Percentiles rank a stretch among this genome's conserved stretches.
These are phyloP conservation scores for Pocota personata DNA, from an alignment of 2,888 invertebrate species.

Conservation along the genomic window DNA sequence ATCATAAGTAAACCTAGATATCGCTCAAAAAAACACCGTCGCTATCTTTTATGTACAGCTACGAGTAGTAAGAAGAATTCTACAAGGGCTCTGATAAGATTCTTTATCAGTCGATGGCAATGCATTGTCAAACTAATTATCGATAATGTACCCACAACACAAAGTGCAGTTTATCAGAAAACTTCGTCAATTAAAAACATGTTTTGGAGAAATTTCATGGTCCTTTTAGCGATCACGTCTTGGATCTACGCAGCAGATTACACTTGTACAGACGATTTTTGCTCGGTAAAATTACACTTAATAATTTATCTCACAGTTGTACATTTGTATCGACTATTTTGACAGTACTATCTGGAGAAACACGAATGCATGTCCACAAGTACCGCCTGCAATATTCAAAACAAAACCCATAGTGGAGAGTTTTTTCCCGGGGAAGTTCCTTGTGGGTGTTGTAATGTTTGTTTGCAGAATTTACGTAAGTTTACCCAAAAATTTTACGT, in stretches of 20 bases:
- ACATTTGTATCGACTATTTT: neutral
- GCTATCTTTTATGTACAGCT: neutral
- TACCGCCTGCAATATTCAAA: constrained; percentile 84
- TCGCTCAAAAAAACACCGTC: neutral
- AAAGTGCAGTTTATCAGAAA: constrained; percentile 32
- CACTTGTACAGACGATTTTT: constrained; percentile 59
- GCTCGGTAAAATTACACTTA: constrained; percentile 31
- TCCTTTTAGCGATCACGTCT: neutral
- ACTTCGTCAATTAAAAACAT: constrained; percentile 30
- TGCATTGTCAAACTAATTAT: constrained; percentile 15
- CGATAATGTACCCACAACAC: neutral
- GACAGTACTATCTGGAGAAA: constrained; percentile 75
- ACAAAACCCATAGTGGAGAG: constrained; percentile 84
- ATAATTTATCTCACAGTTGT: neutral
- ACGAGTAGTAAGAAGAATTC: neutral
- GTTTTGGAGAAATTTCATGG: constrained; percentile 3
- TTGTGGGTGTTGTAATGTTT: constrained; percentile 87
- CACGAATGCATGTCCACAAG: constrained; percentile 82
- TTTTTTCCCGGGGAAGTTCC: constrained; percentile 84
- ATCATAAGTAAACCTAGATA: neutral
- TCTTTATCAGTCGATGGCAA: constrained; percentile 11
- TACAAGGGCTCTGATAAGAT: constrained; percentile 48
- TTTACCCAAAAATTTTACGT: constrained; percentile 10
- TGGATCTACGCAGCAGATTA: constrained; percentile 34
- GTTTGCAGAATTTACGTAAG: constrained; percentile 85